Conservation (phyloP, 2,888 invertebrate species). For the Dichetophora obliterata region DNA sequence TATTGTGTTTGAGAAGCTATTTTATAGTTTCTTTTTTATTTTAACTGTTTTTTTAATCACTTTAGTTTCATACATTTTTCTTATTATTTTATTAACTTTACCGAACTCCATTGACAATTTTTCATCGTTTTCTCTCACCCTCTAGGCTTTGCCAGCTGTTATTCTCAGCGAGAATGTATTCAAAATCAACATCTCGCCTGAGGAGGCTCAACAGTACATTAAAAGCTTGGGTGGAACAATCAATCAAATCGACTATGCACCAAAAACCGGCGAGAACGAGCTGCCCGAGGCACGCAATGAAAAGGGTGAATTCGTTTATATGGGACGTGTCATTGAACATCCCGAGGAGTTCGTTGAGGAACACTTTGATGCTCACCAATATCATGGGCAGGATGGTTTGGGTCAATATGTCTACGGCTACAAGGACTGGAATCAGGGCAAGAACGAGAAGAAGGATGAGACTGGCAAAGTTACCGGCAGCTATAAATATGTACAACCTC, state of each 20-base stretch:
- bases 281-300: conserved; percentile 68
- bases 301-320: conserved; percentile 66
- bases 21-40: no score
- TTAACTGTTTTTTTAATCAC: not conserved
- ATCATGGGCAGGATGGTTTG: conserved; percentile 79
- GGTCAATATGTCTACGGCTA: conserved; percentile 82
- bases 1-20: no score
- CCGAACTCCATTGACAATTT: not conserved
- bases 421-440: conserved; percentile 79
- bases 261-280: conserved; percentile 72
- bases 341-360: conserved; percentile 79
- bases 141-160: conserved; percentile 54
- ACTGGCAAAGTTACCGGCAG: conserved; percentile 80
- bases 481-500: conserved; percentile 77
- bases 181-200: conserved; percentile 71
- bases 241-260: conserved; percentile 72
- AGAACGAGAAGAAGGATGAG: conserved; percentile 78
- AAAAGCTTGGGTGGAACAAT: conserved; percentile 65
- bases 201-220: conserved; percentile 70
- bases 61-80: no score
- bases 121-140: conserved; percentile 6
- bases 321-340: conserved; percentile 75
- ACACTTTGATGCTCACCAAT: conserved; percentile 79
- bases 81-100: no score
- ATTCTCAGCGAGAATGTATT: conserved; percentile 71